Base-by-base conservation (phyloP, 2,888 invertebrate genomes). In the Erebia epiphron region DNA sequence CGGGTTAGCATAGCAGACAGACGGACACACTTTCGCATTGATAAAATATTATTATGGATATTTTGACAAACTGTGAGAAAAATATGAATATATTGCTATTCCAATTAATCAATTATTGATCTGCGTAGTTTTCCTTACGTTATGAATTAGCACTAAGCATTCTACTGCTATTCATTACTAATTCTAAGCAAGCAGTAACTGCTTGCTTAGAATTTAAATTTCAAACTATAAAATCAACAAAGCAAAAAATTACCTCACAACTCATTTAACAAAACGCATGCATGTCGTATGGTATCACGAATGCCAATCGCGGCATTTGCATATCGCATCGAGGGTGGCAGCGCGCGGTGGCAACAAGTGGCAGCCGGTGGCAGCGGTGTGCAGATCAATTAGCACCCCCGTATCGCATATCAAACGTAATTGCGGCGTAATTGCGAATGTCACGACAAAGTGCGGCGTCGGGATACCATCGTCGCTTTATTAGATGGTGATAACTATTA, bases 321-420 rank as follows among this genome's bases (percentile, higher is more conserved):
- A 61, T 61, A 46, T 18, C 61, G 16, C 60, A n/a, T n/a, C 2
- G n/a, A 10, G 14, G 60, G 41, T 35, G 35, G 41, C 10, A n/a
- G 13, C 57, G 8, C 35, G 35, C 35, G 14, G 35, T n/a, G 57
- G 26, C 14, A 16, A 16, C 61, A 11, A 11, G 43, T 18, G 43
- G 43, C 5, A 10, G 18, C 43, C 11, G 3, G 35, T 14, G 57
- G 26, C 35, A 58, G n/a, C n/a, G n/a, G n/a, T n/a, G n/a, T n/a
- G n/a, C n/a, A n/a, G n/a, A n/a, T n/a, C n/a, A n/a, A 63, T 50
- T 26, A 50, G 50, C 63, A 50, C 63, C 63, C 62, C 50, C 26
- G 35, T 52, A 63, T 63, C 63, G 63, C 63, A 52, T 63, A 52
- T 46, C 61, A 46, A 61, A 61, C 18, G 61, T 61, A 61, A 61